A percentile compares a stretch with the other conserved stretches of the same genome.
Conservation (phyloP, 2,113 vertebrate species). For the Motacilla alba region DNA sequence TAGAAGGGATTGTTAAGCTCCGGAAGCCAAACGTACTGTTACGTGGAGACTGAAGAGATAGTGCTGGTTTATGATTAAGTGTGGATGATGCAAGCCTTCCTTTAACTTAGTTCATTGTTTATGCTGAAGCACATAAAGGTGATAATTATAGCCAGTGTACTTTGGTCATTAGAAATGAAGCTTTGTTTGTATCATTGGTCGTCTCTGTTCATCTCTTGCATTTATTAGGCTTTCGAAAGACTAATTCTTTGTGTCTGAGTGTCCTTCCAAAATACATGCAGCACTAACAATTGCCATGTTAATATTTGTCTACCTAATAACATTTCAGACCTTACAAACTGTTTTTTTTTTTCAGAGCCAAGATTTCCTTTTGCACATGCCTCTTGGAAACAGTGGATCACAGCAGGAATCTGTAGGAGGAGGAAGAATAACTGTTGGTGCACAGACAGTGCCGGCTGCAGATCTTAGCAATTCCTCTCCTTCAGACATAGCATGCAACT, state of each 20-base stretch:
- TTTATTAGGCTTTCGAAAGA: not conserved
- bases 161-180: not conserved
- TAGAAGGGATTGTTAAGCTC: not conserved
- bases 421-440: slow-evolving; percentile 80
- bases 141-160: not conserved
- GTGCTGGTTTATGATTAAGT: not conserved
- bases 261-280: not conserved
- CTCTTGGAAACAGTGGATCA: slow-evolving; percentile 82
- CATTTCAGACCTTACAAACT: not conserved
- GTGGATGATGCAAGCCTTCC: not conserved
- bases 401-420: slow-evolving; percentile 79
- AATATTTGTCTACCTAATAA: not conserved
- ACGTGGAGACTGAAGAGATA: not conserved
- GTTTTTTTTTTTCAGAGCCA: slow-evolving; percentile 77
- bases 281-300: not conserved
- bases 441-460: slow-evolving; percentile 81
- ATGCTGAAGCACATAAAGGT: not conserved
- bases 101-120: slow-evolving; percentile 17
- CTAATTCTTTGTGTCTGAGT: not conserved
- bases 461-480: slow-evolving; percentile 78
- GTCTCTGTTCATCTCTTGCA: not conserved
- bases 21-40: not conserved
- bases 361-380: slow-evolving; percentile 93
- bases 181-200: not conserved
- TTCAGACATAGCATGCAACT: slow-evolving; percentile 84